Percentiles rank a stretch among this genome's conserved stretches.
Conservation (phyloP, 1,140 invertebrate genomes). For the Wasmannia auropunctata region DNA sequence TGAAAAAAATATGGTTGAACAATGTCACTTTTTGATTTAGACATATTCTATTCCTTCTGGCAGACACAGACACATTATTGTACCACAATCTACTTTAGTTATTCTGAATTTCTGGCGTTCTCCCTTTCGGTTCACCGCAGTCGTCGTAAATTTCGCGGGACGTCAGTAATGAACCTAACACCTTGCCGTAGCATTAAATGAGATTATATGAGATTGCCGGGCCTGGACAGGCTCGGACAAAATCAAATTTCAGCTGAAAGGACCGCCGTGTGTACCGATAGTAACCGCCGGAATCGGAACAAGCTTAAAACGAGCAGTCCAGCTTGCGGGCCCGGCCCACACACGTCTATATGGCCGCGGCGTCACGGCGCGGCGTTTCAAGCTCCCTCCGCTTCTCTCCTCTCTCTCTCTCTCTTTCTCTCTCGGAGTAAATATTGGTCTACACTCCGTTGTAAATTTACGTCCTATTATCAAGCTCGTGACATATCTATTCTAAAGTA, state of each 20-base stretch:
- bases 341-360: too few species aligned
- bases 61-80: not conserved
- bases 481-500: conserved; percentile 28
- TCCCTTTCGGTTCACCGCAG: conserved; percentile 12
- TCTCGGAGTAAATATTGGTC: conserved; percentile 31
- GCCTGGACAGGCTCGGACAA: conserved; percentile 28
- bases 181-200: conserved; percentile 40
- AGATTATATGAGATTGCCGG: conserved; percentile 55
- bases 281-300: conserved; percentile 31
- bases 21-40: not conserved
- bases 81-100: not conserved
- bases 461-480: conserved; percentile 16
- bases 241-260: conserved; percentile 53
- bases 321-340: not conserved
- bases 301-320: conserved; percentile 42
- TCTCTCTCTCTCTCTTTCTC: not conserved
- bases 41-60: not conserved
- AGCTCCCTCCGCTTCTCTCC: not conserved
- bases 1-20: not conserved
- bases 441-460: conserved; percentile 34
- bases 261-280: conserved; percentile 40
- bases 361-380: conserved; percentile 21
- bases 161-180: conserved; percentile 48
- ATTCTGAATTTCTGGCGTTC: conserved; percentile 31
- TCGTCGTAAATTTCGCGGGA: conserved; percentile 35